Conservation (phyloP, 2,797 vertebrate genomes). For the Tauraco hartlaubi region DNA sequence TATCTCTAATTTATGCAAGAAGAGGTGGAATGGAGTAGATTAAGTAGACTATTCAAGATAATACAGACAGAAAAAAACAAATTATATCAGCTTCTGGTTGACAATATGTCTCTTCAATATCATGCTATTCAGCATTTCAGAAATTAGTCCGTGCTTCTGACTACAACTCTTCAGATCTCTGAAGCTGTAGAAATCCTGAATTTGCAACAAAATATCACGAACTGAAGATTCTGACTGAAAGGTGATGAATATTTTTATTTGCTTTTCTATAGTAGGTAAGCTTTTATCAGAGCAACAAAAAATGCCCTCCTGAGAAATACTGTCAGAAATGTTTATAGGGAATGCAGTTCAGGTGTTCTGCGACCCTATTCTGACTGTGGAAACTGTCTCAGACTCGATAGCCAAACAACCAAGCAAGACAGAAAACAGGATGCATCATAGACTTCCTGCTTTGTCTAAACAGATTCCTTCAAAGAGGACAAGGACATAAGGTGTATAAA, state of each 20-base stretch:
- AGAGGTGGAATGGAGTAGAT: background rate
- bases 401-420: background rate
- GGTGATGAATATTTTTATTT: background rate
- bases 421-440: background rate
- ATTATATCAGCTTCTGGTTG: background rate
- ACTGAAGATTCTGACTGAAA: background rate
- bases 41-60: background rate
- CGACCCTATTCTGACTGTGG: background rate
- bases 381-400: background rate
- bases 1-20: background rate
- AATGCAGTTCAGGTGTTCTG: background rate
- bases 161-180: background rate
- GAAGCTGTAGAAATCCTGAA: background rate
- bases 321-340: background rate
- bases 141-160: background rate
- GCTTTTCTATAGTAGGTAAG: background rate
- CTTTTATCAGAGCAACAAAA: background rate
- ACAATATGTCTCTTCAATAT: background rate
- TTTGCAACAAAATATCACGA: background rate
- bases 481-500: background rate
- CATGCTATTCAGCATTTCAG: background rate
- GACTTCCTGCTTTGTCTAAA: background rate
- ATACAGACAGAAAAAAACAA: background rate
- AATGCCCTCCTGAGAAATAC: background rate
- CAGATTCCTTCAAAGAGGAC: background rate